Evolutionary conservation across 2,113 vertebrate species (phyloP).

Genomic region (Nibea albiflora): DNA sequence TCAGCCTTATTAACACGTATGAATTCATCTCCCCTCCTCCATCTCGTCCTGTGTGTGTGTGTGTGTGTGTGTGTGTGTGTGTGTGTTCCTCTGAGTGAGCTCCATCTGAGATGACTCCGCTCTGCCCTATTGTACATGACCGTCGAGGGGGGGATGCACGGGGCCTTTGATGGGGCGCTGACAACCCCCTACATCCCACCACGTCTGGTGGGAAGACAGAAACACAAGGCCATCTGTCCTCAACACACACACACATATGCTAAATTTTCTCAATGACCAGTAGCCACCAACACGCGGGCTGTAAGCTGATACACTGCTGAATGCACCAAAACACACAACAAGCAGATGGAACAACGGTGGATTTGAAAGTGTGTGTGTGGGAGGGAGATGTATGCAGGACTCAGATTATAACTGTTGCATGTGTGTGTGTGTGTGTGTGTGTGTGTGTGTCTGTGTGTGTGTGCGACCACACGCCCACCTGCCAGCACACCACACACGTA

Average conservation of each 20-base stretch:
- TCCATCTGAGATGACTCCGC: slow-evolving; percentile 37
- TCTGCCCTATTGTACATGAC: slow-evolving; percentile 42
- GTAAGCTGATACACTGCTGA: slow-evolving; percentile 42
- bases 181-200: slow-evolving; percentile 58
- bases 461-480: slow-evolving; percentile 82
- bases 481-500: slow-evolving; percentile 95
- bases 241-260: slow-evolving; percentile 23
- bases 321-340: slow-evolving; percentile 47
- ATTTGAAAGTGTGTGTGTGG: slow-evolving; percentile 30
- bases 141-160: slow-evolving; percentile 4
- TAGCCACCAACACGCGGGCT: slow-evolving; percentile 23
- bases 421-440: slow-evolving; percentile 3
- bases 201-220: slow-evolving; percentile 52
- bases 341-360: slow-evolving; percentile 52
- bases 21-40: slow-evolving; percentile 22
- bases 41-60: slow-evolving; percentile 6
- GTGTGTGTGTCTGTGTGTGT: neutral
- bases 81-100: slow-evolving; percentile 31
- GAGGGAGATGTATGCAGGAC: slow-evolving; percentile 7
- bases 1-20: slow-evolving; percentile 41
- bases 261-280: slow-evolving; percentile 40
- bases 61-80: slow-evolving; percentile 2
- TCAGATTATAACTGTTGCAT: slow-evolving; percentile 16
- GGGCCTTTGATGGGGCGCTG: slow-evolving; percentile 50
- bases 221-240: slow-evolving; percentile 75